Base-by-base conservation (phyloP, 1,140 invertebrate genomes). In the Tyrophagus putrescentiae region DNA sequence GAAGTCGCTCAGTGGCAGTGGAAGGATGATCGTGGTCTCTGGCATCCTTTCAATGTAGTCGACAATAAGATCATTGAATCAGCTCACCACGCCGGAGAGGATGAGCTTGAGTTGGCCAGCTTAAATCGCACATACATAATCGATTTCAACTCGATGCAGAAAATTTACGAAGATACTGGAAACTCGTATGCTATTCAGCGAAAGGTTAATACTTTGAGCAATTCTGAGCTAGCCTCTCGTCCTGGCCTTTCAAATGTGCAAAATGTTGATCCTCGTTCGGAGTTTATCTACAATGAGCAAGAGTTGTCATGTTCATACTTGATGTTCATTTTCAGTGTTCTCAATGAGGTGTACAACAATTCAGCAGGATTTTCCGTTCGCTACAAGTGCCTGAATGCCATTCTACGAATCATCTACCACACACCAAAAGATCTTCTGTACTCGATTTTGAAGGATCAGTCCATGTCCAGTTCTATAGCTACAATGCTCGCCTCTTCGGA, bases 401-500 rank as follows among this genome's bases (percentile, higher is more conserved):
- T 97, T 23, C 76, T 97, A 16, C 79, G 92, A 53, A 95, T 96
- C 84, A 87, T 97, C 0, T 94, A 90, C 73, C 95, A 93, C 72
- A 85, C 91, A 28, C 63, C 66, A 13, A 64, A 70, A 34, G 72
- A 74, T 50, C 64, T 73, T 57, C 69, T 74, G 13, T 67, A 78
- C 73, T 83, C 85, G 67, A 87, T 93, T 56, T 74, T 95, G 7
- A 89, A 90, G 70, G 87, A 87, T 72, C 89, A 95, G 77, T 79
- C 90, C 61, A 89, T 97, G 21, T 93, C 91, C 23, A 95, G 90
- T 66, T 91, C 97, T 70, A 90, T 97, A 68, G 92, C 93, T 33
- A 89, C 90, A 39, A 97, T 97, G 93, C 80, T 98, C 78, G 91
- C 91, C 0, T 95, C 92, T 0, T 85, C 84, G 39, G 92, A 97